phyloP scores from a whole-genome alignment of 2,888 invertebrate genomes.

The Steinernema hermaphroditum region DNA sequence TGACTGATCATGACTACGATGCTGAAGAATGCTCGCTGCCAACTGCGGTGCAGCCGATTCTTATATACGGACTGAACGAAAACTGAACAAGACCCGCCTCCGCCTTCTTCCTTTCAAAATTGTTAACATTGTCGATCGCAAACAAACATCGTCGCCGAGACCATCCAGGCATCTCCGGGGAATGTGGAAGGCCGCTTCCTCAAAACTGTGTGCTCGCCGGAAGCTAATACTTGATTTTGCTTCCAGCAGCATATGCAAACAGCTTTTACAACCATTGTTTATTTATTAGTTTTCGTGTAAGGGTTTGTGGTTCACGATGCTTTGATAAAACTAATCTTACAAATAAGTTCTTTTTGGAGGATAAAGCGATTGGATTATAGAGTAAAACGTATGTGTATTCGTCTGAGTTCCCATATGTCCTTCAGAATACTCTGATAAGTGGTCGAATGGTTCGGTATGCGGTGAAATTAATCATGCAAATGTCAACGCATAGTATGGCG shows the following conservation, averaged over 20 bases:
- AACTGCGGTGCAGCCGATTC: constrained; percentile 28
- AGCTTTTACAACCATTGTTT: not conserved
- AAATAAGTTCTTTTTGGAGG: too few species aligned
- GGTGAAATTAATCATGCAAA: too few species aligned
- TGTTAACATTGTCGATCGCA: constrained; percentile 20
- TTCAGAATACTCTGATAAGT: too few species aligned
- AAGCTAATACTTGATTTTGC: not conserved
- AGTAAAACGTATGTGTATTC: too few species aligned
- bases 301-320: too few species aligned
- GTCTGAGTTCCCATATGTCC: too few species aligned
- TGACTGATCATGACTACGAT: constrained; percentile 30
- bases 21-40: constrained; percentile 26
- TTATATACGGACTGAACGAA: constrained; percentile 29
- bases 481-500: too few species aligned
- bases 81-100: constrained; percentile 16
- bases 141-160: constrained; percentile 23
- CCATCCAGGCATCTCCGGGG: not conserved
- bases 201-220: not conserved
- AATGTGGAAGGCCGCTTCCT: not conserved
- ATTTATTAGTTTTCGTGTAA: not conserved
- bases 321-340: too few species aligned
- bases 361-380: too few species aligned
- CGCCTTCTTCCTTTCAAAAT: constrained; percentile 26
- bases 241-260: not conserved
- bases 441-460: too few species aligned